Evolutionary conservation across 2,888 invertebrate species (phyloP), one percentile per base, ranked within the genome.

Genomic region (Diarsia rubi): DNA sequence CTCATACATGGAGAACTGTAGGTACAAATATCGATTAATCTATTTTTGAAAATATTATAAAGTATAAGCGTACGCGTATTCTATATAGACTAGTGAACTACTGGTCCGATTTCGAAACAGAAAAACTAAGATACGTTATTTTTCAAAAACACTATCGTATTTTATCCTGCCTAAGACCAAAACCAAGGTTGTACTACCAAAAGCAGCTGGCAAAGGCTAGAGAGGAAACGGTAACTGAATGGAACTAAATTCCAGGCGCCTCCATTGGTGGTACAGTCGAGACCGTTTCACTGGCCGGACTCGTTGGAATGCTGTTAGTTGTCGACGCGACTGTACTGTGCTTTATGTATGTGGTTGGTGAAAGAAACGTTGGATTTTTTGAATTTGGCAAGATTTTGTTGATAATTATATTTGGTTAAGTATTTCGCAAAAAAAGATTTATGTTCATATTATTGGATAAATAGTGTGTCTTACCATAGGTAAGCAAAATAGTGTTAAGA

Each of bases 171-270:
- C 2, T 2, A 59, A n/a, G 1, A 24, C n/a, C 11, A 31, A 84
- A 79, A 75, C 12, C 52, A 65, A 89, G 79, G 93, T 83, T 81
- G 90, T 91, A 79, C 84, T 88, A 91, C 84, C 72, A 84, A 90
- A 90, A 93, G 90, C 94, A 95, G 93, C 95, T 94, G 94, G 93
- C 94, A 96, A 95, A 95, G 95, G 95, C 95, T 93, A 94, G 87
- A 92, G 94, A 93, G 94, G 95, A 94, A 95, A 93, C 93, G 93
- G 92, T 94, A 95, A 95, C 94, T 95, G 95, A 95, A 96, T 95
- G 93, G 95, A 95, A 95, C 95, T 95, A 93, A 96, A 96, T 96
- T 96, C 95, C 95, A 89, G 92, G 89, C 94, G 92, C 90, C 92
- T 90, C 90, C 90, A 89, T 90, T 90, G 86, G 88, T 87, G 88